Evolutionary conservation across 1,140 invertebrate genomes (phyloP), one percentile per base, ranked within the genome.

Genomic region (Seison nebaliae): DNA sequence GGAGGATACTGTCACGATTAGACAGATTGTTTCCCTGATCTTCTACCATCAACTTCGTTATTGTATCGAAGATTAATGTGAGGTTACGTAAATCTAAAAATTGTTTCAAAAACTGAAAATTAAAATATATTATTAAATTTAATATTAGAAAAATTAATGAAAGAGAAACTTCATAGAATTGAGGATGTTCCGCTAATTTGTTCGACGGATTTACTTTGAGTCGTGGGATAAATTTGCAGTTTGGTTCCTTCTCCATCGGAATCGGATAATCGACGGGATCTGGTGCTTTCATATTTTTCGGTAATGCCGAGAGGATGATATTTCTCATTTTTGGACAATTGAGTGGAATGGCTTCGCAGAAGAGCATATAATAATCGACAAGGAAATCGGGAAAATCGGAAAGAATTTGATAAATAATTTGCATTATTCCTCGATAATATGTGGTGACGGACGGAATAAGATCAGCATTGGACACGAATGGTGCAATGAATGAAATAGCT

Each of bases 261-360:
- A 56, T 44, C 54, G 93, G 91, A 0, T 80, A 80, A 17, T 80
- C 93, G 54, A 94, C 93, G 0, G 88, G 86, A 67, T 96, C 88
- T 0, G 88, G 88, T 29, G 96, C 63, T 8, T 83, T 65, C 84
- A 96, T 94, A 47, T 84, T 88, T 23, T 84, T 65, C 9, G 91
- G 88, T 50, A 91, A 96, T 6, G 91, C 88, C 14, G 81, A 88
- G 28, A 98, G 62, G 32, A 98, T 86, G 6, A 98, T 63, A 55
- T 98, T 98, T 24, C 88, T 68, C 79, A 98, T 86, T 57, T 93
- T 86, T 47, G 96, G 86, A 53, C 88, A 96, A 54, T 96, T 96
- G 1, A 84, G 76, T 43, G 88, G 86, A 49, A 98, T 94, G 28
- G 81, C 81, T 60, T 98, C 88, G 57, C 88, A 94, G 59, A 98